phyloP scores from a whole-genome alignment of 2,797 vertebrate genomes.

The Miichthys miiuy region DNA sequence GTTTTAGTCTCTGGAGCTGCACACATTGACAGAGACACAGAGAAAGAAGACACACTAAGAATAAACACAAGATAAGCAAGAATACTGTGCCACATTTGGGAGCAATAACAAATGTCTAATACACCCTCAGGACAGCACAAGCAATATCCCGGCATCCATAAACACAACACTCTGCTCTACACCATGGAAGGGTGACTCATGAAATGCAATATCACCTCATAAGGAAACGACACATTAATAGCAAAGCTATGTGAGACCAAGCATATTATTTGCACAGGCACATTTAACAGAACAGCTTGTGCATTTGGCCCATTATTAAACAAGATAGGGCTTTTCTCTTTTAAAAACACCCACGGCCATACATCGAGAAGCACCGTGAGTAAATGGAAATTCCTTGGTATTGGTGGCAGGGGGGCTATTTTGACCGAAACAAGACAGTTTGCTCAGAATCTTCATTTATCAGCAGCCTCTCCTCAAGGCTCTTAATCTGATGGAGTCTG shows the following conservation, averaged over 20 bases:
- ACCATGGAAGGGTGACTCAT: slow-evolving; percentile 57
- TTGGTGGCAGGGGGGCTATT: slow-evolving; percentile 19
- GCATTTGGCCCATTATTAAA: slow-evolving; percentile 39
- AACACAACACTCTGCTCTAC: slow-evolving; percentile 51
- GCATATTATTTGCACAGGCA: not conserved
- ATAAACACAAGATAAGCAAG: slow-evolving; percentile 60
- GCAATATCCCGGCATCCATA: slow-evolving; percentile 69
- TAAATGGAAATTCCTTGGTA: slow-evolving; percentile 16
- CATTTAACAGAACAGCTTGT: slow-evolving; percentile 11
- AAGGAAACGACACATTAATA: slow-evolving; percentile 55
- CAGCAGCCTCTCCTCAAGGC: slow-evolving; percentile 47
- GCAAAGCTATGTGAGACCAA: slow-evolving; percentile 17
- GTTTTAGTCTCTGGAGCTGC: slow-evolving; percentile 91
- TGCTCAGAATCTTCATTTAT: slow-evolving; percentile 49
- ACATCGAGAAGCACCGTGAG: slow-evolving; percentile 10
- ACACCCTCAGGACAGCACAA: slow-evolving; percentile 51
- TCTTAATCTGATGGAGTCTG: slow-evolving; percentile 52
- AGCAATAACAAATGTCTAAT: slow-evolving; percentile 67
- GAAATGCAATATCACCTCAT: slow-evolving; percentile 63
- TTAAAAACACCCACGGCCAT: slow-evolving; percentile 24
- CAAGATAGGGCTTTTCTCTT: slow-evolving; percentile 51
- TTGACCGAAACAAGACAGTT: slow-evolving; percentile 42
- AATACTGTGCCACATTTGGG: slow-evolving; percentile 27
- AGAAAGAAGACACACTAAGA: slow-evolving; percentile 34
- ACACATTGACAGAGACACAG: slow-evolving; percentile 44